A percentile compares a stretch with the other conserved stretches of the same genome.
These are phyloP conservation scores for Tragelaphus buxtoni DNA, from an alignment of 2,113 vertebrate genomes.

Conservation along the genomic window DNA sequence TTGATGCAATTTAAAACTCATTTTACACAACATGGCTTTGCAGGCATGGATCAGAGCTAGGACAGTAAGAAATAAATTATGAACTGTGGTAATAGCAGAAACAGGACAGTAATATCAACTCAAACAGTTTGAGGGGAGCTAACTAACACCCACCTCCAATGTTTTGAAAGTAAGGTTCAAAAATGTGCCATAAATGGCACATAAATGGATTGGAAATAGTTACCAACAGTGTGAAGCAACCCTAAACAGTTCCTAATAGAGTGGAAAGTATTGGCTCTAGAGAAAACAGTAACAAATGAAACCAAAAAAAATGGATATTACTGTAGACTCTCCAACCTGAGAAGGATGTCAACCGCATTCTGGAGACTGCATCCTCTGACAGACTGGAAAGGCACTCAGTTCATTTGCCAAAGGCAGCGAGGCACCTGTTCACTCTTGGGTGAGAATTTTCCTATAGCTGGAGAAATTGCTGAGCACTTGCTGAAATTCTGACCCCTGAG, in stretches of 20 bases:
- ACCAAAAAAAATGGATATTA: not conserved
- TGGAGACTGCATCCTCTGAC: not conserved
- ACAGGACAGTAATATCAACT: not conserved
- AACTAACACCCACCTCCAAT: not conserved
- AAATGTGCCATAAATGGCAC: not conserved
- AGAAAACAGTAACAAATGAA: not conserved
- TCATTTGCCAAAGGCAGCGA: not conserved
- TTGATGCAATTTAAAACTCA: not conserved
- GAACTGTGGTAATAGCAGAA: not conserved
- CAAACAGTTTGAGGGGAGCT: not conserved
- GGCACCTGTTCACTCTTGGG: not conserved
- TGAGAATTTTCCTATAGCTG: not conserved
- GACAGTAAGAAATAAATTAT: not conserved
- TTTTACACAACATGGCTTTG: not conserved
- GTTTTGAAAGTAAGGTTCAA: constrained; percentile 4
- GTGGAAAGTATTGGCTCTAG: not conserved
- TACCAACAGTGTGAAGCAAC: not conserved
- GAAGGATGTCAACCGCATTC: not conserved
- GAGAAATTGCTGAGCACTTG: not conserved
- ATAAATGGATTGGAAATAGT: constrained; percentile 3
- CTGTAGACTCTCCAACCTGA: not conserved
- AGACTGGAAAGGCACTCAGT: not conserved
- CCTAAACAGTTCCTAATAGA: not conserved
- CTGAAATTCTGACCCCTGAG: not conserved
- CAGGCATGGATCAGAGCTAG: not conserved